Conservation (phyloP, 1,140 invertebrate genomes). For the Drosophila mayri region DNA sequence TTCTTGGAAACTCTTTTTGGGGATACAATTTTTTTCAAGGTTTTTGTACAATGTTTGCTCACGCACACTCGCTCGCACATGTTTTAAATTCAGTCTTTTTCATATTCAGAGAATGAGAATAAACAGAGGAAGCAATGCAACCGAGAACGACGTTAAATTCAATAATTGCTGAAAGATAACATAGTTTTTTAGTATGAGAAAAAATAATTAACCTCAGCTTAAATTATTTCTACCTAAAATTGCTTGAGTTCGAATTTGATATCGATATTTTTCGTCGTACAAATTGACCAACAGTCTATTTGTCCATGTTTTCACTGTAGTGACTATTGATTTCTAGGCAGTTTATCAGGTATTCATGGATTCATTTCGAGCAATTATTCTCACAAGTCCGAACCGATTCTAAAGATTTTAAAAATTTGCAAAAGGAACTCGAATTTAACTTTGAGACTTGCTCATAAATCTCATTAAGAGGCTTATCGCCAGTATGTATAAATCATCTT, state of each 20-base stretch:
- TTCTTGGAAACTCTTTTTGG: conserved; percentile 10
- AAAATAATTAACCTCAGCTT: not conserved
- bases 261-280: not conserved
- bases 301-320: not conserved
- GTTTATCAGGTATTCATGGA: not conserved
- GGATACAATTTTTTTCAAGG: conserved; percentile 2
- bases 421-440: not conserved
- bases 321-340: conserved; percentile 1
- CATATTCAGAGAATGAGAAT: conserved; percentile 50
- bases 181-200: not conserved
- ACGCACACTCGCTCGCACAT: conserved; percentile 20
- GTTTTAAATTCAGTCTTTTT: conserved; percentile 75
- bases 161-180: not conserved
- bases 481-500: not conserved
- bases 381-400: not conserved
- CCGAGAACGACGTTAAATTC: conserved; percentile 6
- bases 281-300: conserved; percentile 6
- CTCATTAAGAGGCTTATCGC: not conserved
- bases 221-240: not conserved
- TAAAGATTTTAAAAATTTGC: not conserved
- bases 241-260: not conserved
- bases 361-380: not conserved
- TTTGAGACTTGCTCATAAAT: not conserved
- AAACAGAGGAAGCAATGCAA: conserved; percentile 32
- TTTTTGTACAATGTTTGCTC: conserved; percentile 42